Evolutionary conservation across 2,797 vertebrate genomes (phyloP), one percentile per base, ranked within the genome.

Genomic region (Melanotaenia parkinsoni): DNA sequence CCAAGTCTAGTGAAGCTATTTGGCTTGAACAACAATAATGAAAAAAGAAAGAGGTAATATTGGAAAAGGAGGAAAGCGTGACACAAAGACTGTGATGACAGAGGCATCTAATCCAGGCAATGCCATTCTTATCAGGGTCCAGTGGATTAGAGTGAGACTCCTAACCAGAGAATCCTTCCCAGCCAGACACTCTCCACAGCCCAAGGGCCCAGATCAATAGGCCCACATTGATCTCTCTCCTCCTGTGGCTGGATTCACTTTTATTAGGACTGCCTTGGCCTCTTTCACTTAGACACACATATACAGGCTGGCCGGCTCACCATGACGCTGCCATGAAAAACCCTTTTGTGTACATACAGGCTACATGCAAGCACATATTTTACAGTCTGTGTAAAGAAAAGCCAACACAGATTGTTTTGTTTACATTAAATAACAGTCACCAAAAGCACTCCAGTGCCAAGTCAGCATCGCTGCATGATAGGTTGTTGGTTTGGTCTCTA

Each of bases 91-190:
- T 74, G 85, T 85, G 91, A 93, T 92, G 94, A 95, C 92, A 91
- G 90, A 91, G 84, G 90, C 88, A 76, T 92, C 94, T 95, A 94
- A 95, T 95, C 94, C 95, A 91, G 87, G 85, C 89, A 86, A 94
- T 93, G 91, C 92, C 92, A 95, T 95, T 95, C 94, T 94, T 94
- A 95, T 95, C 94, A 93, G 94, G 92, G 89, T 93, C 93, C 89
- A 95, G 92, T 95, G 93, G 94, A 95, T 95, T 95, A 95, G 92
- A 83, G 87, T 91, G 92, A 93, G 93, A 91, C 91, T 93, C 87
- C 94, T 93, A 91, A 93, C 92, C 93, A 90, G 89, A 93, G 93
- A 94, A 94, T 93, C 91, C 92, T 93, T 93, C 92, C 89, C 86
- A 86, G 88, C 89, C 91, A 92, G 93, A 93, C 91, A 84, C 90